Conservation (phyloP, 2,888 invertebrate species). For the Microctonus aethiopoides region DNA sequence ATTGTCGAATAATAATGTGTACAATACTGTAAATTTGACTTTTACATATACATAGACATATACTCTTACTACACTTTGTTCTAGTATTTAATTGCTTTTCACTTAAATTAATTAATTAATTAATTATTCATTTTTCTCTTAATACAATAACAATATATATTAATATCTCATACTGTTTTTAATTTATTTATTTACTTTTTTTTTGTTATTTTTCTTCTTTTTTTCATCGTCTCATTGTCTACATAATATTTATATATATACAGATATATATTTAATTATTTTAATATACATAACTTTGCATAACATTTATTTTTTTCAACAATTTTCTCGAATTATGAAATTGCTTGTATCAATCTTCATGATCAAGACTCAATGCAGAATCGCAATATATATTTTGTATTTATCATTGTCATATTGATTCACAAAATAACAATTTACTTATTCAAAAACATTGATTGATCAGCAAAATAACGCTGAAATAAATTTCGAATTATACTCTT, state of each 20-base stretch:
- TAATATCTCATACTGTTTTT: constrained; percentile 33
- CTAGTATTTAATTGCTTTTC: constrained; percentile 39
- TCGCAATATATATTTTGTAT: constrained; percentile 11
- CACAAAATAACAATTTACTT: neutral
- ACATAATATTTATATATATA: constrained; percentile 41
- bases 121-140: constrained; percentile 27
- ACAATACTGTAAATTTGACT: constrained; percentile 52
- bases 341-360: constrained; percentile 36
- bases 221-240: constrained; percentile 9
- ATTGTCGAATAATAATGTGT: constrained; percentile 48
- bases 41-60: too few relatives aligned
- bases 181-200: constrained; percentile 20
- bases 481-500: neutral
- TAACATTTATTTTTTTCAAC: constrained; percentile 33
- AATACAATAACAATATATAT: constrained; percentile 40
- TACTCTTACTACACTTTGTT: constrained; percentile 28
- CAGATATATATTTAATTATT: constrained; percentile 39
- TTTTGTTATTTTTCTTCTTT: constrained; percentile 2
- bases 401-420: neutral
- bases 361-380: constrained; percentile 36
- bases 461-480: neutral
- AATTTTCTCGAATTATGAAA: constrained; percentile 37
- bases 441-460: neutral
- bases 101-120: constrained; percentile 29
- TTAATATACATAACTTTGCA: constrained; percentile 37